phyloP scores from a whole-genome alignment of 2,113 vertebrate species.

The Actenoides lindsayi region DNA sequence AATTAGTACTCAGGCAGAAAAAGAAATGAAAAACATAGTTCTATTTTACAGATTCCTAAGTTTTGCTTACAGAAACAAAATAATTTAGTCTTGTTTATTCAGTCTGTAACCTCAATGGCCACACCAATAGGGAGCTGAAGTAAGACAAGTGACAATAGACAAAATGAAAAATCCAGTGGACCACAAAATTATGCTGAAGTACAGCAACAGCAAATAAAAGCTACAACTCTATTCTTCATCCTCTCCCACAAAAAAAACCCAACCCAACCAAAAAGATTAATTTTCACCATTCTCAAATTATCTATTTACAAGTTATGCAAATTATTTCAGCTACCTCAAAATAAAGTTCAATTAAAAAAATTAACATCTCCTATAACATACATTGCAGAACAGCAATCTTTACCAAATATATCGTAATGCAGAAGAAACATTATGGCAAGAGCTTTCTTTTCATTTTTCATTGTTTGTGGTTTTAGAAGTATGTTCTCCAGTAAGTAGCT shows the following conservation, averaged over 20 bases:
- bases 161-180: background rate
- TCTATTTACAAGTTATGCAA: background rate
- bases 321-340: background rate
- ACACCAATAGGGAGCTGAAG: background rate
- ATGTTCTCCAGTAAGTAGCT: background rate
- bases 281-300: background rate
- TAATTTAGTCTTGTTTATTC: background rate
- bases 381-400: rapidly evolving
- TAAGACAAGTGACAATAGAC: background rate
- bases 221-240: background rate
- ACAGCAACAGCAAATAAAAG: background rate
- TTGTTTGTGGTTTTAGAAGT: background rate
- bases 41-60: background rate
- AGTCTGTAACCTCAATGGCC: background rate
- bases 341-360: background rate
- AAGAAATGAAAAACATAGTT: background rate
- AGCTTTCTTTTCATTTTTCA: background rate
- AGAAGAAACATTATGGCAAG: background rate
- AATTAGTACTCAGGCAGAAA: background rate
- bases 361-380: background rate
- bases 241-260: background rate
- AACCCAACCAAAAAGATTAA: too few relatives aligned
- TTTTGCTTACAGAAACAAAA: background rate
- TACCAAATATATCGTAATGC: rapidly evolving
- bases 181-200: background rate